Evolutionary conservation across 30 jellyfish, hydroid and myxozoan genomes (phyloP).

Genomic region (Pseudorhiza aurosa): DNA sequence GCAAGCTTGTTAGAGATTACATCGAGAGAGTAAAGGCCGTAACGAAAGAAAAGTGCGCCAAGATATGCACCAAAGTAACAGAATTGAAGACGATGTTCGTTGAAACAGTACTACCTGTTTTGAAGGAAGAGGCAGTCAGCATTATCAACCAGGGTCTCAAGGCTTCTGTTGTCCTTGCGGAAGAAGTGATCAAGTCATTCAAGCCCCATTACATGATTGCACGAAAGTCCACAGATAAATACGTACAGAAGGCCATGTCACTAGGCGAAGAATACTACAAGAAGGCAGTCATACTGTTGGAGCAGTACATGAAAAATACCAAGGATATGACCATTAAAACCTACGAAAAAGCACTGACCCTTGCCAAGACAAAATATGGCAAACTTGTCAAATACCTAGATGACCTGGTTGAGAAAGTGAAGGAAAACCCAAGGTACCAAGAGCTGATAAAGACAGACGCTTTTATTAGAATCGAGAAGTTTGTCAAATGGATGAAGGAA

Average conservation of each 20-base stretch:
- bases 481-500: conserved; percentile 28
- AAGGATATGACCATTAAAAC: conserved; percentile 34
- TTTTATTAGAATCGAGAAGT: conserved; percentile 13
- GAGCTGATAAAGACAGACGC: conserved; percentile 54
- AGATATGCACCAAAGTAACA: conserved; percentile 36
- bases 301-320: conserved; percentile 10
- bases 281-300: conserved; percentile 4
- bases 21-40: conserved; percentile 2
- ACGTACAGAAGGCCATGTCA: conserved; percentile 11
- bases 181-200: conserved; percentile 81
- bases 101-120: conserved; percentile 80
- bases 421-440: conserved; percentile 59
- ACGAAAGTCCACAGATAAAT: conserved; percentile 6
- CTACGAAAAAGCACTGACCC: conserved; percentile 28
- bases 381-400: conserved; percentile 20
- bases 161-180: conserved; percentile 77
- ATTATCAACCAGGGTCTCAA: conserved; percentile 87
- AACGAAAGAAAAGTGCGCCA: conserved; percentile 55
- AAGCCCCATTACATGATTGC: conserved; percentile 77
- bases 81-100: conserved; percentile 9
- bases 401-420: conserved; percentile 27
- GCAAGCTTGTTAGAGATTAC: conserved; percentile 13
- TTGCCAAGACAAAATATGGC: background rate
- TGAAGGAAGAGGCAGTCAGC: conserved; percentile 79
- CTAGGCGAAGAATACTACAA: conserved; percentile 9